phyloP scores from a whole-genome alignment of 2,888 invertebrate genomes.

The Odontocolon sp. region DNA sequence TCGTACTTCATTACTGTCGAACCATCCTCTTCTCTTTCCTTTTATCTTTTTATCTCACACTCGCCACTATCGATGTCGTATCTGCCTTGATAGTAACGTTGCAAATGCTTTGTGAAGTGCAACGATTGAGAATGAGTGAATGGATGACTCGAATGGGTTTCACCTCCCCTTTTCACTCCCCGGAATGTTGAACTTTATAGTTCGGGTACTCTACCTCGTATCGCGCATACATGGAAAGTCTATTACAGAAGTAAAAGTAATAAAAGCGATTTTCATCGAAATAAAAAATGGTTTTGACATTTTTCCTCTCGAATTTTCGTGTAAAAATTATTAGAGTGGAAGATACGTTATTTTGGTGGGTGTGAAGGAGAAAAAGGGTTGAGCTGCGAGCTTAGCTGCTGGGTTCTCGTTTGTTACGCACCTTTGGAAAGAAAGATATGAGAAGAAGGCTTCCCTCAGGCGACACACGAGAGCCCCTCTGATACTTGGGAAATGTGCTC shows the following conservation, averaged over 20 bases:
- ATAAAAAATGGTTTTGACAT: background rate
- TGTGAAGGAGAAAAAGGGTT: background rate
- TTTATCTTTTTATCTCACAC: too few species aligned
- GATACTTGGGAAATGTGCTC: too few species aligned
- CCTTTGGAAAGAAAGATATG: background rate
- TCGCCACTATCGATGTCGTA: background rate
- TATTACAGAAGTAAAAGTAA: background rate
- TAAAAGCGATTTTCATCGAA: background rate
- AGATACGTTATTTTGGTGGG: background rate
- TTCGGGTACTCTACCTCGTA: too few species aligned
- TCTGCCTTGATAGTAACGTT: background rate
- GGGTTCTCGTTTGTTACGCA: background rate
- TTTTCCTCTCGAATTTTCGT: background rate
- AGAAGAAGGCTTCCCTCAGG: background rate
- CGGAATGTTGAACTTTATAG: too few species aligned
- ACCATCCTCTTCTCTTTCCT: background rate
- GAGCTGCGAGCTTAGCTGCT: background rate
- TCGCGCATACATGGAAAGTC: background rate
- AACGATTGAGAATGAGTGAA: constrained; percentile 19
- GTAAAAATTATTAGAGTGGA: too few species aligned
- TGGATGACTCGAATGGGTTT: constrained; percentile 22
- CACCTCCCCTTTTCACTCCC: background rate
- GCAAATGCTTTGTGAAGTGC: constrained; percentile 8
- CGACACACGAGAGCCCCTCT: background rate
- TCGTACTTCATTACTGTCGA: constrained; percentile 21